phyloP scores from a whole-genome alignment of 2,888 invertebrate genomes.

The Molanna angustata region DNA sequence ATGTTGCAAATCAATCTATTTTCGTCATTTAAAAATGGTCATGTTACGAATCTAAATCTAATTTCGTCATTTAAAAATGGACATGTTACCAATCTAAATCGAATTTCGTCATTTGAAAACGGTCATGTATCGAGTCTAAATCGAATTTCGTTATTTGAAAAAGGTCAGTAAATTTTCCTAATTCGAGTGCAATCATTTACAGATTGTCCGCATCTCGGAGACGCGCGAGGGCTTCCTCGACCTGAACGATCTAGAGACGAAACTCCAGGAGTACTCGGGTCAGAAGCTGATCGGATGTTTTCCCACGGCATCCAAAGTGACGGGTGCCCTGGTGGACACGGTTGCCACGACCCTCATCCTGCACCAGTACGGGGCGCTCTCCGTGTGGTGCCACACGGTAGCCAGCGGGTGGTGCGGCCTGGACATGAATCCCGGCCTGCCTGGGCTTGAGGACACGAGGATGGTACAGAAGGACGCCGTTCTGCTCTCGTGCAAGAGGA shows the following conservation, averaged over 20 bases:
- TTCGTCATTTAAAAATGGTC: too few species aligned
- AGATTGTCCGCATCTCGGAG: conserved; percentile 79
- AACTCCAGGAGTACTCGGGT: conserved; percentile 64
- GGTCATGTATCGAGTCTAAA: too few species aligned
- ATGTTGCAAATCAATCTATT: too few species aligned
- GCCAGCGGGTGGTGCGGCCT: conserved; percentile 77
- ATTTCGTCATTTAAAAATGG: too few species aligned
- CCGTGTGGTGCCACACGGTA: conserved; percentile 89
- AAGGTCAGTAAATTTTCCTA: too few species aligned
- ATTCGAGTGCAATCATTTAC: conserved; percentile 36
- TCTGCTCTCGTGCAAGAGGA: conserved; percentile 88
- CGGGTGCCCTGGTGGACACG: conserved; percentile 83
- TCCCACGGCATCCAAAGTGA: conserved; percentile 83
- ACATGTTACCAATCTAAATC: too few species aligned
- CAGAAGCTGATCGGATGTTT: conserved; percentile 79
- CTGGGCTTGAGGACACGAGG: conserved; percentile 54
- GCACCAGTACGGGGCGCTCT: conserved; percentile 77
- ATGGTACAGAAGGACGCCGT: conserved; percentile 83
- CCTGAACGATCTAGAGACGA: conserved; percentile 69
- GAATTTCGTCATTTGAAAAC: too few species aligned
- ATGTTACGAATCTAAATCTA: too few species aligned
- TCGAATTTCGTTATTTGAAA: too few species aligned
- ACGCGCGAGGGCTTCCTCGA: conserved; percentile 78
- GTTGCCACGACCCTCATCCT: conserved; percentile 76
- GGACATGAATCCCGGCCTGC: conserved; percentile 79